Evolutionary conservation across 2,797 vertebrate species (phyloP), one percentile per base, ranked within the genome.

Genomic region (Acanthurus leucopareius): DNA sequence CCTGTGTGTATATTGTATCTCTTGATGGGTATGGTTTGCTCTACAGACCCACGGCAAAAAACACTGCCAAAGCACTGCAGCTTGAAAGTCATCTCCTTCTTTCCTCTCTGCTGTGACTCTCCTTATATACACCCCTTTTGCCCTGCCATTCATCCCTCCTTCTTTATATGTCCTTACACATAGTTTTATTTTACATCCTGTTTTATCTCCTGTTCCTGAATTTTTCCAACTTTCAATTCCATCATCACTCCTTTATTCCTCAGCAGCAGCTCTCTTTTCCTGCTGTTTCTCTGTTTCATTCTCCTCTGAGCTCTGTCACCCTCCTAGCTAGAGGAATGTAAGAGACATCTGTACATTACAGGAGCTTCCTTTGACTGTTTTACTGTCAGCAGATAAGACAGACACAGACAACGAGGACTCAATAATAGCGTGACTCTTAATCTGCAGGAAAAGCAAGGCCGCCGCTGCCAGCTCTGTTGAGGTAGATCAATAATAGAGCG

Each of bases 401-500:
- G 20, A 80, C 49, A 63, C 56, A 75, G 59, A 84, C 63, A 73
- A 56, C 2, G 17, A 75, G 45, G 52, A 51, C 44, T 52, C 47
- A 20, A 70, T 63, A 56, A 70, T 65, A 80, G 59, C 15, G 4
- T 20, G 71, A 77, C 73, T 82, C 79, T 70, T 73, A 62, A 84
- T 85, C 65, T 89, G 78, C 53, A 57, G 73, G 38, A 77, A 83
- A 65, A 81, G 69, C 52, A 78, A 68, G 49, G 69, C 66, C 7
- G 16, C 20, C 3, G 10, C 63, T 75, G 73, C 52, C 60, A 73
- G 79, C 42, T 83, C 75, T 84, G 47, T 56, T 51, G 22, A 83
- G 52, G 66, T 38, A 70, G 78, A 90, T 91, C 90, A 91, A 88
- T 88, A 89, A 85, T 68, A 56, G 69, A 76, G 59, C 40, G 62